Evolutionary conservation across 2,797 vertebrate genomes (phyloP), one percentile per base, ranked within the genome.

Genomic region (Chromis chromis): DNA sequence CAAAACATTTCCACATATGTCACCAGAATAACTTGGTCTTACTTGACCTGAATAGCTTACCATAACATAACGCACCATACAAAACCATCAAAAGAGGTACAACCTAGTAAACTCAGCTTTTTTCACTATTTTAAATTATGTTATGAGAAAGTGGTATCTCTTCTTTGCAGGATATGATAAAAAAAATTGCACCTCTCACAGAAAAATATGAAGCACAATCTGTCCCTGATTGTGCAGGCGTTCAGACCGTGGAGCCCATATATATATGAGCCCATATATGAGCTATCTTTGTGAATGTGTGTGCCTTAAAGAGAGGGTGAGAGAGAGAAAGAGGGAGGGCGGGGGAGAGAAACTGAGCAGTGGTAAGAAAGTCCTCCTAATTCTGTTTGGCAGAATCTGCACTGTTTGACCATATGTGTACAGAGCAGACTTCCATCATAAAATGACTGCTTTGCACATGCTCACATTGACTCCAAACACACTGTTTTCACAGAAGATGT

Each of bases 321-420:
- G 59, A 40, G 21, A 58, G 49, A 31, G n/a, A 46, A 31, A 54
- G 49, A 33, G 27, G 11, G 16, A 40, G 21, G 19, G n/a, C 7
- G 3, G 14, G 53, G 39, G 28, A 25, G 39, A 39, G 55, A 54
- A 57, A 40, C n/a, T n/a, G 63, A 55, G 55, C 11, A 11, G 54
- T 24, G 44, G 65, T 85, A 82, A 88, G 74, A 77, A 75, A 82
- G 76, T 74, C 76, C 69, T 76, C 60, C 62, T 75, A 67, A 82
- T 74, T 79, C 57, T 76, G 44, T 72, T 87, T 80, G 82, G 77
- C 79, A 84, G 78, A 74, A 65, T 33, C 53, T 75, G 36, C 61
- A 46, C 56, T 61, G 63, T 62, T 79, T 73, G 49, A 72, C 74
- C 70, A 75, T 64, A 85, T 90, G 85, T 88, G 79, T 77, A 72